Conservation (phyloP, 1,140 invertebrate species). For the Solenopsis fugax region DNA sequence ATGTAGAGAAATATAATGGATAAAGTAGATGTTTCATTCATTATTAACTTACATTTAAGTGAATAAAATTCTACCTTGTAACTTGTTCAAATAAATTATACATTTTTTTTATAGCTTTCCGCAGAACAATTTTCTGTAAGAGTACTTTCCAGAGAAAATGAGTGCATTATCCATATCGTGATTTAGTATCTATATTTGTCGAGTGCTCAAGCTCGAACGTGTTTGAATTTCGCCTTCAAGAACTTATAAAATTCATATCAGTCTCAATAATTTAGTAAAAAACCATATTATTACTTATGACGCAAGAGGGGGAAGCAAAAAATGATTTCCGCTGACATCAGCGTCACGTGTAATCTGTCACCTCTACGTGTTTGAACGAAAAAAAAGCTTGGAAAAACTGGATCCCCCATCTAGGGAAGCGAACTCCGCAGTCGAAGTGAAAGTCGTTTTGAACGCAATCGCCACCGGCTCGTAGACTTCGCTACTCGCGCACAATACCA, state of each 20-base stretch:
- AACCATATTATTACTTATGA: not conserved
- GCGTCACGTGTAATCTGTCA: conserved; percentile 26
- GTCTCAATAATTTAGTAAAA: not conserved
- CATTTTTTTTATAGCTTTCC: not conserved
- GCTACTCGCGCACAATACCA: conserved; percentile 69
- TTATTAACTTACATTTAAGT: not conserved
- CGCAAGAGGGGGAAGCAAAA: not conserved
- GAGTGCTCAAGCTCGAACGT: not conserved
- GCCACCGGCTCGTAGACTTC: conserved; percentile 67
- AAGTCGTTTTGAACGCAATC: conserved; percentile 74
- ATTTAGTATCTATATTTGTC: not conserved
- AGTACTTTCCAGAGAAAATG: not conserved
- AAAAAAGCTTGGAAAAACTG: conserved; percentile 36
- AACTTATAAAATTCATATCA: not conserved
- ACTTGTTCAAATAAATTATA: not conserved
- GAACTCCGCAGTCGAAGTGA: conserved; percentile 65
- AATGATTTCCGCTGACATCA: not conserved
- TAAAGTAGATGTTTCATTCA: not conserved
- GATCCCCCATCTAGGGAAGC: conserved; percentile 30
- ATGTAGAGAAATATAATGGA: not conserved
- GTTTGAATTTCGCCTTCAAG: too few species aligned
- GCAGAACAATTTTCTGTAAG: not conserved
- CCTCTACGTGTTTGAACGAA: conserved; percentile 7
- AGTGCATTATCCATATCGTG: not conserved
- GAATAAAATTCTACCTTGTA: not conserved